Evolutionary conservation across 2,797 vertebrate genomes (phyloP).

Genomic region (Macroramphosus scolopax): DNA sequence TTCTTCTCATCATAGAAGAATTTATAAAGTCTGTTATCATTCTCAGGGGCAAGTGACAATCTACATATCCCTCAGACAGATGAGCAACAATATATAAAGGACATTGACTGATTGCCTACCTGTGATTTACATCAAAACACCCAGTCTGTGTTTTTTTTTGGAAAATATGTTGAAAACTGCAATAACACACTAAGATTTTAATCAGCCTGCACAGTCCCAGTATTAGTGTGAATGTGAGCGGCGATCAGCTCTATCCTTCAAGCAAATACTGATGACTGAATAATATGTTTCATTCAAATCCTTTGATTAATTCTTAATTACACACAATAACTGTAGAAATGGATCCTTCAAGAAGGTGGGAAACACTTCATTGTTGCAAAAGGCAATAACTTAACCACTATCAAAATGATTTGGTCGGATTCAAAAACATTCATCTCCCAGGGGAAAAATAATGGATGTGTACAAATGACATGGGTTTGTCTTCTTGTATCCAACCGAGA

Average conservation of each 20-base stretch:
- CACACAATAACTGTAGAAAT: conserved; percentile 15
- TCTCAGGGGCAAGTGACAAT: conserved; percentile 10
- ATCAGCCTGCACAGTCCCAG: conserved; percentile 5
- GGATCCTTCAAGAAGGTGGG: conserved; percentile 24
- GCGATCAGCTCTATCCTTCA: not conserved
- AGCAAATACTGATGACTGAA: conserved; percentile 2
- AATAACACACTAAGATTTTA: conserved; percentile 11
- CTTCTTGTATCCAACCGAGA: conserved; percentile 5
- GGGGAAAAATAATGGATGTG: conserved; percentile 32
- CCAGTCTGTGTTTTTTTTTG: conserved; percentile 10
- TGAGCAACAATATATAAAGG: not conserved
- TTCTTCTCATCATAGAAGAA: too few relatives aligned
- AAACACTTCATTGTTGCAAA: conserved; percentile 6
- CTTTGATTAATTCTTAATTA: conserved; percentile 28
- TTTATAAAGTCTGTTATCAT: conserved; percentile 15
- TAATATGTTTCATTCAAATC: conserved; percentile 10
- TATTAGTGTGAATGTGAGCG: not conserved
- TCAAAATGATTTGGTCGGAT: conserved; percentile 39
- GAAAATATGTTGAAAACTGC: conserved; percentile 10
- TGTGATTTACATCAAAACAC: conserved; percentile 20
- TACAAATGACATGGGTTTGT: conserved; percentile 28
- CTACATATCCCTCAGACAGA: conserved; percentile 13
- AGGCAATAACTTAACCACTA: conserved; percentile 44
- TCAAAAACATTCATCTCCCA: conserved; percentile 22
- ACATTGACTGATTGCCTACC: conserved; percentile 7